These are phyloP conservation scores for Botia kubotai DNA, from an alignment of 2,797 vertebrate species.

Conservation along the genomic window DNA sequence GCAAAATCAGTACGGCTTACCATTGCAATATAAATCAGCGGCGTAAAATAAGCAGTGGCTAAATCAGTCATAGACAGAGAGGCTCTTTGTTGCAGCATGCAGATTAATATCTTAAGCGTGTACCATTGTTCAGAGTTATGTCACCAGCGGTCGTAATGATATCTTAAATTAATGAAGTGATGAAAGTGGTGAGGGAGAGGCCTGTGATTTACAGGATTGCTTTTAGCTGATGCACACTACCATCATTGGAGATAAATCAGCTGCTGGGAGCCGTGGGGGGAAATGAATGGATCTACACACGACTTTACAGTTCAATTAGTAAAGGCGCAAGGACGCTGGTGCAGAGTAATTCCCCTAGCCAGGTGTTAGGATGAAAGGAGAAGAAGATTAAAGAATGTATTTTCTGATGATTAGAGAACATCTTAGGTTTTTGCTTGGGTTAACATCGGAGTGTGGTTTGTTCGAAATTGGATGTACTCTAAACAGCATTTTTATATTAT, in stretches of 20 bases:
- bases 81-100: slow-evolving; percentile 57
- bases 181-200: slow-evolving; percentile 84
- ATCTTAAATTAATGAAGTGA: slow-evolving; percentile 95
- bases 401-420: slow-evolving; percentile 28
- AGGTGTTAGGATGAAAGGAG: slow-evolving; percentile 74
- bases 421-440: slow-evolving; percentile 22
- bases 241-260: slow-evolving; percentile 86
- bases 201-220: slow-evolving; percentile 87
- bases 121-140: slow-evolving; percentile 92
- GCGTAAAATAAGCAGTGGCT: slow-evolving; percentile 62
- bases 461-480: slow-evolving; percentile 20
- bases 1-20: slow-evolving; percentile 47
- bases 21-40: slow-evolving; percentile 60
- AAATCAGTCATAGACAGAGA: slow-evolving; percentile 54
- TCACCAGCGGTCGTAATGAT: slow-evolving; percentile 90
- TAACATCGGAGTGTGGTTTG: slow-evolving; percentile 1
- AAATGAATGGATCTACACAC: slow-evolving; percentile 88
- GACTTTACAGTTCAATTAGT: slow-evolving; percentile 84
- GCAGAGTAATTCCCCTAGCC: slow-evolving; percentile 55
- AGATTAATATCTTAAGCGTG: slow-evolving; percentile 80
- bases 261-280: slow-evolving; percentile 84
- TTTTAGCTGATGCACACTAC: slow-evolving; percentile 90
- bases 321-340: slow-evolving; percentile 57
- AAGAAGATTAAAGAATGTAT: slow-evolving; percentile 67
- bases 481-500: too few relatives aligned